Conservation (phyloP, 2,113 vertebrate genomes). For the Tragelaphus scriptus region DNA sequence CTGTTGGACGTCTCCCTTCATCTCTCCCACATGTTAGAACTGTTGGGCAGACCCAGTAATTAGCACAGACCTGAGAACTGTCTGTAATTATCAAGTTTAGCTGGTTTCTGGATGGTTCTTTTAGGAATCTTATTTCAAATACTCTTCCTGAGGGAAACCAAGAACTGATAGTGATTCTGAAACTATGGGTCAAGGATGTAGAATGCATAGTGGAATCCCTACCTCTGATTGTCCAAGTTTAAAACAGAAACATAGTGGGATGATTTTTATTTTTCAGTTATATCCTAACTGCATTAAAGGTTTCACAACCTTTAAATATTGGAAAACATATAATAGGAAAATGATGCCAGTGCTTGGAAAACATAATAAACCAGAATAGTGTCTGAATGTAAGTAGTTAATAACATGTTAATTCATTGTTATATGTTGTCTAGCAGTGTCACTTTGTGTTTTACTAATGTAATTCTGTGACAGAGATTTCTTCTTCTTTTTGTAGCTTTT, state of each 20-base stretch:
- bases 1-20: neutral
- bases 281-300: neutral
- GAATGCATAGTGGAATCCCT: neutral
- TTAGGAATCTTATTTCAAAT: neutral
- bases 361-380: neutral
- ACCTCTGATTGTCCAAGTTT: neutral
- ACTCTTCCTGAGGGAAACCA: neutral
- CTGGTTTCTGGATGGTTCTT: neutral
- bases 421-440: neutral
- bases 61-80: neutral
- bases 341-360: neutral
- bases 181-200: neutral
- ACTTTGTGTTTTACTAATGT: neutral
- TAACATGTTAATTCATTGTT: neutral
- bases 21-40: neutral
- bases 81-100: slow-evolving; percentile 6
- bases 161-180: neutral
- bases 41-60: neutral
- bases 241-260: neutral
- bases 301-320: neutral
- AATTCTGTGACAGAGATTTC: neutral
- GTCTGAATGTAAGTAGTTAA: neutral
- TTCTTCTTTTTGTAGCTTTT: neutral
- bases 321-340: slow-evolving; percentile 9
- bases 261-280: neutral